Evolutionary conservation across 2,888 invertebrate genomes (phyloP).

Genomic region (Tyria jacobaeae): DNA sequence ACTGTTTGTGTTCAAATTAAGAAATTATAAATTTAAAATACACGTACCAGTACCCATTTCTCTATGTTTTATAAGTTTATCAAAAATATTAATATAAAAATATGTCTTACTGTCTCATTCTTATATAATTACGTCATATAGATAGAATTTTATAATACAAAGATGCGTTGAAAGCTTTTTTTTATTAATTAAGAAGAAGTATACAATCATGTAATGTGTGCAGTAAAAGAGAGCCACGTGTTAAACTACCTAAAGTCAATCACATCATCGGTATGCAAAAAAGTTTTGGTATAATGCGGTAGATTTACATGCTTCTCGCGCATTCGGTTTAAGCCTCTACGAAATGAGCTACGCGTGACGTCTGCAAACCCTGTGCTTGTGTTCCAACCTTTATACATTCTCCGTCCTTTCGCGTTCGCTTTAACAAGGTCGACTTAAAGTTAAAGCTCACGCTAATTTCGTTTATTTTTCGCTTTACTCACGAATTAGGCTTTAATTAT

Average conservation of each 20-base stretch:
- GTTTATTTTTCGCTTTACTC: conserved; percentile 65
- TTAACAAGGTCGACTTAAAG: conserved; percentile 51
- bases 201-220: neutral
- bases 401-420: conserved; percentile 42
- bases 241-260: conserved; percentile 31
- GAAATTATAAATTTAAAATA: no score
- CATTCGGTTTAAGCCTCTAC: conserved; percentile 46
- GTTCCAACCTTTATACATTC: conserved; percentile 38
- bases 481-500: conserved; percentile 62
- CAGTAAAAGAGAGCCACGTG: neutral
- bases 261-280: conserved; percentile 39
- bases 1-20: no score
- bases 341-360: conserved; percentile 41
- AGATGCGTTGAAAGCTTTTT: no score
- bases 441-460: conserved; percentile 66
- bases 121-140: neutral
- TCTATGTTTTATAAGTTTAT: no score
- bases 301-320: conserved; percentile 44
- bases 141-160: neutral
- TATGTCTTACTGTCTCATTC: neutral
- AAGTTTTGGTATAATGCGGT: conserved; percentile 41
- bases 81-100: no score
- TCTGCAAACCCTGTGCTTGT: conserved; percentile 31
- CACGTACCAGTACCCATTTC: no score
- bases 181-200: neutral